A percentile compares a stretch with the other conserved stretches of the same genome.
phyloP scores from a whole-genome alignment of 2,797 vertebrate species.

The Perodicticus potto region DNA sequence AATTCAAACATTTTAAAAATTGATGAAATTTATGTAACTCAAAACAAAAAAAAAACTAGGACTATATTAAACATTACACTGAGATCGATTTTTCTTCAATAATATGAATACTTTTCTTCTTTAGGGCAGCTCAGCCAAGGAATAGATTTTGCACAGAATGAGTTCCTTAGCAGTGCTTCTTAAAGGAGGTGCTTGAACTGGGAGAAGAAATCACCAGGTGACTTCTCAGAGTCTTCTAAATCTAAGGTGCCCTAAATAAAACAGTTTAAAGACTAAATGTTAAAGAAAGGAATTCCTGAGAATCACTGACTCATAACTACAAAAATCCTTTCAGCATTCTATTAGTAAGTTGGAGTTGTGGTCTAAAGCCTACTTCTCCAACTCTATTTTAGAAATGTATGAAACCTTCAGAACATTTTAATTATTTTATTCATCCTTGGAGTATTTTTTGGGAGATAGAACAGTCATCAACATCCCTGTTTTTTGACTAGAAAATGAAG shows the following conservation, averaged over 20 bases:
- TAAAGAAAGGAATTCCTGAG: not conserved
- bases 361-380: not conserved
- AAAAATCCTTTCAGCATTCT: not conserved
- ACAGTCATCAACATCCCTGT: not conserved
- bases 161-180: not conserved
- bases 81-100: not conserved
- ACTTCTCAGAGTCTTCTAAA: constrained; percentile 33
- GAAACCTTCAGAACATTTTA: not conserved
- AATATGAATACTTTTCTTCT: not conserved
- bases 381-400: not conserved
- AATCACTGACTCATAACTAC: not conserved
- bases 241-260: constrained; percentile 9
- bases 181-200: not conserved
- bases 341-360: not conserved
- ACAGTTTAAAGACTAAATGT: not conserved
- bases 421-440: not conserved
- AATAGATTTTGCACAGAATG: not conserved
- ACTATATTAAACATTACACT: not conserved
- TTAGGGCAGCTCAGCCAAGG: not conserved
- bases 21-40: not conserved
- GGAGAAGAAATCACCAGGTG: not conserved
- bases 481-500: constrained; percentile 1
- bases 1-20: constrained; percentile 45
- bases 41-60: not conserved
- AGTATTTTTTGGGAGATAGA: not conserved